Evolutionary conservation across 2,797 vertebrate genomes (phyloP), one percentile per base, ranked within the genome.

Genomic region (Moxostoma hubbsi): DNA sequence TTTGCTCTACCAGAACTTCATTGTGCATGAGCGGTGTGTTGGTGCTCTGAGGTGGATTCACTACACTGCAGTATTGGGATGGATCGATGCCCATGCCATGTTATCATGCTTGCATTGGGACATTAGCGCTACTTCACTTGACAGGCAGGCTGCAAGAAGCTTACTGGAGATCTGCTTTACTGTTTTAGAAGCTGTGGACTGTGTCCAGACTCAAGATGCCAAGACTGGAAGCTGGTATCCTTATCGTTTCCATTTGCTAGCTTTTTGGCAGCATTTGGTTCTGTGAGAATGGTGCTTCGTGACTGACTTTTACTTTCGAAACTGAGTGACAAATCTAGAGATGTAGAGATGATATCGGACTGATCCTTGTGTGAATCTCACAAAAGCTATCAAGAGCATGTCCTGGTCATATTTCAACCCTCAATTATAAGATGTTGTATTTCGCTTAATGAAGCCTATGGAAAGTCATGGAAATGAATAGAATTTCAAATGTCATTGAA

Each of bases 131-230:
- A 77, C 80, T 80, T 5, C 45, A 78, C 79, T 83, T 83, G 81
- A 83, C 67, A 68, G 89, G 85, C 75, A 4, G 71, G 66, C 78
- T 82, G 57, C 84, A 68, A 87, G 88, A 81, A 86, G 85, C 86
- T 89, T 80, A 85, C 65, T 64, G 82, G 65, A 79, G 75, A 64
- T 78, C 73, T 0, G 45, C 9, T 47, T 63, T 78, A 16, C 80
- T 68, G 55, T 57, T 49, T 66, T 77, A 61, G 47, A 78, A 13
- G 63, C 65, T 43, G 61, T 55, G 70, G 77, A 76, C 59, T 58
- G 13, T 59, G 78, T 71, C 75, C 75, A 78, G 77, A 78, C 77
- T 72, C 13, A 45, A 45, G 51, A 58, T 79, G 81, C 72, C 77
- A 69, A 73, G 73, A 63, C 45, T 15, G 82, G 59, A 77, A 69